Conservation (phyloP, 2,797 vertebrate species). For the Channallabes apus region DNA sequence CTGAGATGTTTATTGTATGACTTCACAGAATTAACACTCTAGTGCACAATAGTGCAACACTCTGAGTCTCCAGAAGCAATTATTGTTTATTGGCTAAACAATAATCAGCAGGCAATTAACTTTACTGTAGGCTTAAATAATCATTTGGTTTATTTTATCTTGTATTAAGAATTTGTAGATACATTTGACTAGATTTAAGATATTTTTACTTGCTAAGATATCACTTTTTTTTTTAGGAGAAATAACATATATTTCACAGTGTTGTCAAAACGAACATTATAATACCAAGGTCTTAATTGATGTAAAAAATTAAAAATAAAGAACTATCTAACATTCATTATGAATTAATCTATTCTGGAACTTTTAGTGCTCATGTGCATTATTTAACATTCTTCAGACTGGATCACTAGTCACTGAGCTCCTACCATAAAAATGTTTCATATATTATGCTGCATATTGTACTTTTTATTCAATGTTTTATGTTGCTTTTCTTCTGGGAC, state of each 20-base stretch:
- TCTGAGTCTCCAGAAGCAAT: not conserved
- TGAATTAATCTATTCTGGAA: not conserved
- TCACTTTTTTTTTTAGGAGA: too few species aligned
- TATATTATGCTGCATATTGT: not conserved
- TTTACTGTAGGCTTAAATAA: too few species aligned
- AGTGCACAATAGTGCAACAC: not conserved
- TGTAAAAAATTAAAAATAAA: too few species aligned
- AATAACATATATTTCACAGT: not conserved
- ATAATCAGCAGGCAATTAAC: not conserved
- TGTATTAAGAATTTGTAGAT: too few species aligned
- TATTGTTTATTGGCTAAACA: too few species aligned
- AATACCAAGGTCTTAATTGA: not conserved
- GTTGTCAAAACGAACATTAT: not conserved
- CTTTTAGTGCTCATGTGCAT: not conserved
- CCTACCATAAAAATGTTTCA: not conserved
- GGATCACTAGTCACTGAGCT: not conserved
- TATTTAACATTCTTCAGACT: not conserved
- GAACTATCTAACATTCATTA: not conserved
- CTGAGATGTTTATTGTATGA: not conserved
- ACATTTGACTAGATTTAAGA: too few species aligned
- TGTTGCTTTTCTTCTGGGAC: not conserved
- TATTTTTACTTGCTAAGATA: too few species aligned
- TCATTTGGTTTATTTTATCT: too few species aligned
- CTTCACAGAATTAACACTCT: not conserved
- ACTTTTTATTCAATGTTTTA: not conserved